A percentile compares a stretch with the other conserved stretches of the same genome.
Conservation (phyloP, 2,797 vertebrate genomes). For the Glossophaga mutica region DNA sequence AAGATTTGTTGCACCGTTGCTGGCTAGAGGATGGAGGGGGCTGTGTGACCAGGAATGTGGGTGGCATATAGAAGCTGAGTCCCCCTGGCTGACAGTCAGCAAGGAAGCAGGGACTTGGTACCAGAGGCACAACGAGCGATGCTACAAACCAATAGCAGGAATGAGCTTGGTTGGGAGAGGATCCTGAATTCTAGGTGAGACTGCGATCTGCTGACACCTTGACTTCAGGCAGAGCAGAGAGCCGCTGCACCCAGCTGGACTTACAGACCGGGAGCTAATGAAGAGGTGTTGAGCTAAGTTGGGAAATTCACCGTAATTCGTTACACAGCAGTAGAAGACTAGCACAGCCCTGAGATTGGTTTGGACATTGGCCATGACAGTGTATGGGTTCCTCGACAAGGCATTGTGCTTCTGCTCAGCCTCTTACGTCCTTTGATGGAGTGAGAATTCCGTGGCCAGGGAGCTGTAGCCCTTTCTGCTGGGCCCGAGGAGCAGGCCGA, state of each 20-base stretch:
- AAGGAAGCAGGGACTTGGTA: background rate
- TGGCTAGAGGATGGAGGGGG: background rate
- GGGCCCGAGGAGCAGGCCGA: background rate
- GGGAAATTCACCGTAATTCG: background rate
- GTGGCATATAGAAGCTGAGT: background rate
- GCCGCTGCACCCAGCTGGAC: accelerated
- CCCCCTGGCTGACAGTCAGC: background rate
- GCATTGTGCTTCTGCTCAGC: background rate
- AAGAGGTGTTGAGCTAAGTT: background rate
- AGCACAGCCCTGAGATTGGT: background rate
- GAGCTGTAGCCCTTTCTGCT: background rate
- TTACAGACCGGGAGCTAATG: too few species aligned
- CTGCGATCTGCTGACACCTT: too few species aligned
- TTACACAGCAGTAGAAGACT: background rate
- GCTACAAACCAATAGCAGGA: background rate
- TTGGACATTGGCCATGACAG: too few species aligned
- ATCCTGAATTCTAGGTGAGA: background rate
- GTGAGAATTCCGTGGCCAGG: background rate
- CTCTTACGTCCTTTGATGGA: background rate
- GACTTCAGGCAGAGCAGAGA: background rate
- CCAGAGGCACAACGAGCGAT: background rate
- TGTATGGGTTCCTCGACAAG: background rate
- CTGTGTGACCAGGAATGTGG: background rate
- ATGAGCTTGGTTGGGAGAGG: background rate
- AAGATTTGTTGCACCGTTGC: background rate